phyloP scores from a whole-genome alignment of 1,140 invertebrate species.

The Drosophila carrolli region DNA sequence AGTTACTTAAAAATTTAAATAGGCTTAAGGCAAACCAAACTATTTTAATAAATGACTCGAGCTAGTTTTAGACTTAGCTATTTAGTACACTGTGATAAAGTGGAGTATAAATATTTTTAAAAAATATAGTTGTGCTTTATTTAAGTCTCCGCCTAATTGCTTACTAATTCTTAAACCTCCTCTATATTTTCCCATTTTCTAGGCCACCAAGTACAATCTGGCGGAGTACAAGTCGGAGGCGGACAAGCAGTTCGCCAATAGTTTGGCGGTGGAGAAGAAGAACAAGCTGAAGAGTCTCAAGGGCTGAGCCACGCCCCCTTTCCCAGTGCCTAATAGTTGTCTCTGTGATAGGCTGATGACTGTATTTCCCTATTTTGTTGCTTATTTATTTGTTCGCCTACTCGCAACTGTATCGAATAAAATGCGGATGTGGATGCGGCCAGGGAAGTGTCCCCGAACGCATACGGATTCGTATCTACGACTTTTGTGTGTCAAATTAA shows the following conservation, averaged over 20 bases:
- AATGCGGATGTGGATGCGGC: conserved; percentile 12
- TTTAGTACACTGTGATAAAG: too few species aligned
- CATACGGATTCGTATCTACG: conserved; percentile 39
- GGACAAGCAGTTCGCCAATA: conserved; percentile 78
- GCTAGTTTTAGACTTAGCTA: too few species aligned
- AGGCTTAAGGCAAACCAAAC: too few species aligned
- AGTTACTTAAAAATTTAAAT: too few species aligned
- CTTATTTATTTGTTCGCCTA: conserved; percentile 45
- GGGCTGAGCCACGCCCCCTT: conserved; percentile 42
- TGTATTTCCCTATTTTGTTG: conserved; percentile 6
- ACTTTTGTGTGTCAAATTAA: conserved; percentile 81
- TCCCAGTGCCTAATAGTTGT: conserved; percentile 43
- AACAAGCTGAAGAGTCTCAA: conserved; percentile 71
- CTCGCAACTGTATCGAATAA: conserved; percentile 31
- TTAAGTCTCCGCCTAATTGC: too few species aligned
- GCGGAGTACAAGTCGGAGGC: conserved; percentile 71
- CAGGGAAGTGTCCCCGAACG: conserved; percentile 31
- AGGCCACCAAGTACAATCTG: conserved; percentile 78
- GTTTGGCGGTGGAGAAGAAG: conserved; percentile 73
- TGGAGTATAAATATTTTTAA: too few species aligned
- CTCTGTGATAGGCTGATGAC: conserved; percentile 49
- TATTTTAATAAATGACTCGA: too few species aligned
- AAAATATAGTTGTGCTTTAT: too few species aligned
- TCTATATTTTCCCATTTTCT: not conserved
- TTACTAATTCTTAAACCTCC: too few species aligned